These are phyloP conservation scores for Poecilobothrus nobilitatus DNA, from an alignment of 2,888 invertebrate species.

Conservation along the genomic window DNA sequence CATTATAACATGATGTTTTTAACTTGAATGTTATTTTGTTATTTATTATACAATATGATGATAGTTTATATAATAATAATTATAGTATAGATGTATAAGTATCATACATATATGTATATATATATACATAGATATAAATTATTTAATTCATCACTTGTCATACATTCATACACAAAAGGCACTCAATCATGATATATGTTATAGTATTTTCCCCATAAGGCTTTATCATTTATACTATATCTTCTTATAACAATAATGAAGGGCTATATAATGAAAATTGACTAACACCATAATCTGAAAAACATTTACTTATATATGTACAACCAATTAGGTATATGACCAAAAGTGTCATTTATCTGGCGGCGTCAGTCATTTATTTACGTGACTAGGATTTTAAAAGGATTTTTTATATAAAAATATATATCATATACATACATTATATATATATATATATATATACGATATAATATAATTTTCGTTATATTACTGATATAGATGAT, in stretches of 20 bases:
- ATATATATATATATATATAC: too few species aligned
- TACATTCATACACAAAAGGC: too few species aligned
- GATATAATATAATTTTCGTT: not conserved
- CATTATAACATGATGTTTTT: too few species aligned
- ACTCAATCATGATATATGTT: too few species aligned
- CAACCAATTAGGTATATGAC: not conserved
- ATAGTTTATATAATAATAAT: too few species aligned
- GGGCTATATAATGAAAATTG: not conserved
- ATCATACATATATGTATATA: too few species aligned
- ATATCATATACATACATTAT: too few species aligned
- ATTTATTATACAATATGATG: too few species aligned
- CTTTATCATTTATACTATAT: not conserved
- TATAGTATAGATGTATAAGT: too few species aligned
- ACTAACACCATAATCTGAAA: conserved; percentile 2
- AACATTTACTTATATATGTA: not conserved
- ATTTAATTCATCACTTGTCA: too few species aligned
- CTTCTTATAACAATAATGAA: not conserved
- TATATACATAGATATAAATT: too few species aligned
- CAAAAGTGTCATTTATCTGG: conserved; percentile 6
- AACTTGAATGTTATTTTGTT: too few species aligned
- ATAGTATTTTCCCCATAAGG: not conserved
- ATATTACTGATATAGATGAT: not conserved
- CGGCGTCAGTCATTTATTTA: not conserved
- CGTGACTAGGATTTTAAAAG: conserved; percentile 1
- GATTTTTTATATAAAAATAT: not conserved